Evolutionary conservation across 1,140 invertebrate genomes (phyloP).

Genomic region (Aleiodes sp.): DNA sequence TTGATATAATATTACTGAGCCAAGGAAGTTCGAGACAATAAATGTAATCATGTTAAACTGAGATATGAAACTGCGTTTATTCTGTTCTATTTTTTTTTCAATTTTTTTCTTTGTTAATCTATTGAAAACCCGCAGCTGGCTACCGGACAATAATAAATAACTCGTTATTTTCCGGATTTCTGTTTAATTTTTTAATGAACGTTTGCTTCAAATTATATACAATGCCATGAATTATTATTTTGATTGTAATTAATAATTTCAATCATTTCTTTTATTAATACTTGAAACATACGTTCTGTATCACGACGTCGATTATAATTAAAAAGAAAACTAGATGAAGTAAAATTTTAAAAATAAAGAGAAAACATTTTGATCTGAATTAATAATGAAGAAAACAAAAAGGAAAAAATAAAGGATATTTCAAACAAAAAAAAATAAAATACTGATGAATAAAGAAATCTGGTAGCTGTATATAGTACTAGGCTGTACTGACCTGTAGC

Average conservation of each 20-base stretch:
- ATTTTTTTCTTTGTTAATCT: conserved; percentile 43
- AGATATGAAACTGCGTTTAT: conserved; percentile 64
- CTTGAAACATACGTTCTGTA: conserved; percentile 34
- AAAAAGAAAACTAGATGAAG: background rate
- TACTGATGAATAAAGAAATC: conserved; percentile 37
- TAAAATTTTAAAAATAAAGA: background rate
- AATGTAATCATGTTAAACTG: conserved; percentile 67
- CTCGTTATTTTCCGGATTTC: conserved; percentile 43
- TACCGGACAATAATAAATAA: conserved; percentile 56
- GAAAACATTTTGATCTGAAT: too few species aligned
- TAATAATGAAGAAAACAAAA: too few species aligned
- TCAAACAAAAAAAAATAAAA: conserved; percentile 19
- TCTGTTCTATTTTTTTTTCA: conserved; percentile 66
- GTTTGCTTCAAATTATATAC: conserved; percentile 28
- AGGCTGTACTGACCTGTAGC: conserved; percentile 68
- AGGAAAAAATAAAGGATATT: too few species aligned
- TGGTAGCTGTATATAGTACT: conserved; percentile 63
- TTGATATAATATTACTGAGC: conserved; percentile 50
- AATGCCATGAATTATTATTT: conserved; percentile 20
- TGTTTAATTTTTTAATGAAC: conserved; percentile 23
- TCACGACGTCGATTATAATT: conserved; percentile 26
- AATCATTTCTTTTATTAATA: conserved; percentile 21
- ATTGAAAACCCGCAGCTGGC: conserved; percentile 58
- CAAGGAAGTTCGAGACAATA: conserved; percentile 65
- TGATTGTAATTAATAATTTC: background rate